Evolutionary conservation across 2,888 invertebrate genomes (phyloP).

Genomic region (Oscheius onirici): DNA sequence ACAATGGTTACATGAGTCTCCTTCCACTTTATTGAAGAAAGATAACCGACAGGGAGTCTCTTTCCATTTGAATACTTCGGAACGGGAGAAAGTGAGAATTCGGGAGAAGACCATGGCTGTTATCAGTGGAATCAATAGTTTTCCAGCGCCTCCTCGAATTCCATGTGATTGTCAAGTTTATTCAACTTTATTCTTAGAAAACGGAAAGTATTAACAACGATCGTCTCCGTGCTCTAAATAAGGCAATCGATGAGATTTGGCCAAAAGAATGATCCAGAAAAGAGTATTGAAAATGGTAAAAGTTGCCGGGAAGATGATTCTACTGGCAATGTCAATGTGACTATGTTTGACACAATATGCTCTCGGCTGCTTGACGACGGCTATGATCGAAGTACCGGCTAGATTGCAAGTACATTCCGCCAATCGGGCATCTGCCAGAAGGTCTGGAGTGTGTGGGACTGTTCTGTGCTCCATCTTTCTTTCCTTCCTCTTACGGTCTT

Average conservation of each 20-base stretch:
- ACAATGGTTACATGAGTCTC: too few relatives aligned
- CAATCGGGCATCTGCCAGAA: conserved; percentile 57
- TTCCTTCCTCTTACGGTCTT: conserved; percentile 49
- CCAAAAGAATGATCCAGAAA: conserved; percentile 60
- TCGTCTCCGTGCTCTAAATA: conserved; percentile 36
- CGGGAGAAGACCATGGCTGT: too few relatives aligned
- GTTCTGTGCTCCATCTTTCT: conserved; percentile 51
- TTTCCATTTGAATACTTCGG: too few relatives aligned
- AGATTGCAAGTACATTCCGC: conserved; percentile 61
- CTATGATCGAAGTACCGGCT: conserved; percentile 47
- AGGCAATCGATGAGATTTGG: conserved; percentile 55
- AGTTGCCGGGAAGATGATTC: conserved; percentile 49
- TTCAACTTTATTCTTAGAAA: not conserved
- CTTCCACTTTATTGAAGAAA: too few relatives aligned
- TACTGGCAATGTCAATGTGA: conserved; percentile 59
- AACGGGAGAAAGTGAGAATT: too few relatives aligned
- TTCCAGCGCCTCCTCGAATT: too few relatives aligned
- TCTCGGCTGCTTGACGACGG: conserved; percentile 47
- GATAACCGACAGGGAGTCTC: too few relatives aligned
- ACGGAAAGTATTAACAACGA: conserved; percentile 23
- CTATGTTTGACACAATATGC: conserved; percentile 57
- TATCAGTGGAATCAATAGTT: too few relatives aligned
- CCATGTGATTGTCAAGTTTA: too few relatives aligned
- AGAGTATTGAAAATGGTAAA: conserved; percentile 52
- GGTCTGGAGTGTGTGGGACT: conserved; percentile 56